Conservation (phyloP, 2,113 vertebrate genomes). For the Caranx ignobilis region DNA sequence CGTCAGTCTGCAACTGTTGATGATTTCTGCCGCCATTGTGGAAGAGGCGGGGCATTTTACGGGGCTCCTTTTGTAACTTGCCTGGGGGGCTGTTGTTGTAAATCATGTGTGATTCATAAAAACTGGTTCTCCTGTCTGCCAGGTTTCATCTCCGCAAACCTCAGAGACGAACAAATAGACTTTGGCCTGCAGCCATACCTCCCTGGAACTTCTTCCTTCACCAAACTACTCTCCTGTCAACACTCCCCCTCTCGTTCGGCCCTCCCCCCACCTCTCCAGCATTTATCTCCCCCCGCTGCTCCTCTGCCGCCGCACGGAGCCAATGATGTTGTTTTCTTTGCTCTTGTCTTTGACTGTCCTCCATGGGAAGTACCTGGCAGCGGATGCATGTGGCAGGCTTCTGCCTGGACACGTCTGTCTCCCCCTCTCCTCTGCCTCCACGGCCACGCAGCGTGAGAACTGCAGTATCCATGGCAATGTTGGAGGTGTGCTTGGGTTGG, state of each 20-base stretch:
- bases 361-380: constrained; percentile 84
- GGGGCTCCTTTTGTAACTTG: constrained; percentile 50
- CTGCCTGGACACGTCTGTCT: constrained; percentile 80
- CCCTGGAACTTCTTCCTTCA: constrained; percentile 79
- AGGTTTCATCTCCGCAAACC: constrained; percentile 74
- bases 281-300: constrained; percentile 36
- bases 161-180: constrained; percentile 78
- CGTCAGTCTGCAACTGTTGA: constrained; percentile 64
- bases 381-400: constrained; percentile 79
- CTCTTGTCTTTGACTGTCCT: constrained; percentile 78
- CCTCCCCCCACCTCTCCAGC: constrained; percentile 48
- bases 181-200: constrained; percentile 83
- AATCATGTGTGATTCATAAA: constrained; percentile 81
- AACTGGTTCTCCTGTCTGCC: constrained; percentile 80
- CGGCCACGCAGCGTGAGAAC: constrained; percentile 77
- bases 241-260: constrained; percentile 56
- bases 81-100: constrained; percentile 75
- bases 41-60: constrained; percentile 61
- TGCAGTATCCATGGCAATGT: constrained; percentile 59
- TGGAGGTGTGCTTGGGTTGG: constrained; percentile 51
- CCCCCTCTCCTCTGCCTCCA: constrained; percentile 67
- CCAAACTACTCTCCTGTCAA: constrained; percentile 74
- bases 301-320: constrained; percentile 47
- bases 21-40: constrained; percentile 61
- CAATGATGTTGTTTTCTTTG: constrained; percentile 77